Base-by-base conservation (phyloP, 2,888 invertebrate species). In the Pantelozetes paolii region DNA sequence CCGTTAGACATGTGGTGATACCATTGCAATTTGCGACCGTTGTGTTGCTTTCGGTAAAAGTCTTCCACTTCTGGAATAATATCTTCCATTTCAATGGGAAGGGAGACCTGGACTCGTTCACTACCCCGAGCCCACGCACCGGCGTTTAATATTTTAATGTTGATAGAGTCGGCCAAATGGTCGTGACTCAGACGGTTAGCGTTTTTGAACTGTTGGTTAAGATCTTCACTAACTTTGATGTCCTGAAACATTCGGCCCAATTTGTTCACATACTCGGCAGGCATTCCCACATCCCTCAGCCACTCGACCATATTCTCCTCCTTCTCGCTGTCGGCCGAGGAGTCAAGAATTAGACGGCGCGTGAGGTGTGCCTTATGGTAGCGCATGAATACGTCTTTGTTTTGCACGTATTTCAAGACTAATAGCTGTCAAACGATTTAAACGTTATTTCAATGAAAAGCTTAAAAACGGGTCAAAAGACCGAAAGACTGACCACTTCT, bases 271-370 rank as follows among this genome's bases (percentile, higher is more conserved):
- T 94, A 97, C 84, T 99, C 99, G 0, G 98, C 97, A 2, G 99
- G 99, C 98, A 99, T 99, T 40, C 99, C 99, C 20, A 96, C 94
- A 84, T 98, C 76, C 80, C 85, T 81, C 57, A 86, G 79, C 94
- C 96, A 95, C 82, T 96, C 96, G 0, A 99, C 97, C 92, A 99
- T 98, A 81, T 94, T 95, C 83, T 99, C 98, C 83, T 99, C 99
- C 81, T 98, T 97, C 82, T 99, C 99, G 78, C 94, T 95, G 84
- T 99, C 99, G 0, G 97, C 96, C 81, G 96, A 96, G 23, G 96
- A 94, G 82, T 99, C 98, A 78, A 99, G 86, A 82, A 99, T 98
- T 78, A 99, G 87, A 76, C 94, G 88, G 80, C 99, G 86, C 9
- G 98, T 97, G 77, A 99, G 86, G 85, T 99, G 98, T 67, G 95